Conservation (phyloP, 2,888 invertebrate genomes). For the Chalcosyrphus nemorum region DNA sequence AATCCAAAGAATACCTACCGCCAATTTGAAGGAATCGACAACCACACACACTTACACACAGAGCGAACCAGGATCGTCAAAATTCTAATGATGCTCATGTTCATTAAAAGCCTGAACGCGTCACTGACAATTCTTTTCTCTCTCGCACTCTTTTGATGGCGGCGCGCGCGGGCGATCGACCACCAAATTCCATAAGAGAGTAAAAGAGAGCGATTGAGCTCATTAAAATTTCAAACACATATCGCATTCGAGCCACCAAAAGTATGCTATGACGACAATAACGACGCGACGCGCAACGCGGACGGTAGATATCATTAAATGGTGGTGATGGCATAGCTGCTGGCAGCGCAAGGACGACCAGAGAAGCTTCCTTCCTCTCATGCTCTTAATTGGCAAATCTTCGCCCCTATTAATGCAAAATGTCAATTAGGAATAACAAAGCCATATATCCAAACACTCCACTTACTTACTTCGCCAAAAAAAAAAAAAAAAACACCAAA, state of each 20-base stretch:
- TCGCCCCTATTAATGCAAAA: slow-evolving; percentile 75
- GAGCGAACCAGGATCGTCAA: slow-evolving; percentile 60
- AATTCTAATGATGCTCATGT: slow-evolving; percentile 73
- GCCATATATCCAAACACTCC: slow-evolving; percentile 75
- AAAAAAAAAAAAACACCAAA: too few relatives aligned
- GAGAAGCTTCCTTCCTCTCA: slow-evolving; percentile 31
- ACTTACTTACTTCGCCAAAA: slow-evolving; percentile 25
- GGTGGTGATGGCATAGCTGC: slow-evolving; percentile 48
- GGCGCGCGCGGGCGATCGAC: slow-evolving; percentile 13
- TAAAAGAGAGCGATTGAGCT: slow-evolving; percentile 69
- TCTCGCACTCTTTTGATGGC: slow-evolving; percentile 58
- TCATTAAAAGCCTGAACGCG: slow-evolving; percentile 66
- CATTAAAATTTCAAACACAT: slow-evolving; percentile 76
- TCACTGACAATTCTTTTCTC: slow-evolving; percentile 45
- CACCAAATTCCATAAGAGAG: slow-evolving; percentile 63
- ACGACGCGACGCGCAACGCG: slow-evolving; percentile 5
- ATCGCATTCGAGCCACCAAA: slow-evolving; percentile 62
- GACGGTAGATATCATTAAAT: slow-evolving; percentile 52
- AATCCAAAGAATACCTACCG: too few relatives aligned
- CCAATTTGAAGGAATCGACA: slow-evolving; percentile 48
- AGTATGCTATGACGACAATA: slow-evolving; percentile 52
- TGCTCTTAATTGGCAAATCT: slow-evolving; percentile 75
- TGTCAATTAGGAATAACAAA: slow-evolving; percentile 76
- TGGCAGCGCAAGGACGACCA: slow-evolving; percentile 62
- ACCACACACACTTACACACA: too few relatives aligned